Base-by-base conservation (phyloP, 2,113 vertebrate genomes). In the Megaleporinus macrocephalus region DNA sequence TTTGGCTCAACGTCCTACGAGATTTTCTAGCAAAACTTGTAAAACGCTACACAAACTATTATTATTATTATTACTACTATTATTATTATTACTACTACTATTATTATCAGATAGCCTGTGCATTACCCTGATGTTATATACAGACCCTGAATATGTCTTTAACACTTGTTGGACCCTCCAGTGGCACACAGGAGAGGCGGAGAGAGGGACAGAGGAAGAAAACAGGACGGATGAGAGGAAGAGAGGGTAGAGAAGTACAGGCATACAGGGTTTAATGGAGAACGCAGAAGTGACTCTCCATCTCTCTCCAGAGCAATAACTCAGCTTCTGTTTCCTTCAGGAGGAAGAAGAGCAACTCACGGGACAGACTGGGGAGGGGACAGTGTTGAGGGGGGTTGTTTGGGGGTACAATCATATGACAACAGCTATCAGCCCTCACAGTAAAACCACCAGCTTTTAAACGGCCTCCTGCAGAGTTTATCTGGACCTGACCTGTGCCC, bases 201-300 rank as follows among this genome's bases (percentile, higher is more conserved):
- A 20, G 75, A 63, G 57, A 51, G 41, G 41, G 41, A 44, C 41
- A 44, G 14, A 6, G 78, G 44, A 30, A 80, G 53, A 59, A 80
- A 33, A 76, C 36, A 75, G 83, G 53, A 47, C 2, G 26, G 33
- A 12, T 66, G 24, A 83, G 0, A 49, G 18, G 18, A 22, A 29
- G 1, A 72, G 30, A 57, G 49, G 18, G 41, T 5, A 49, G 20
- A 83, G 0, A 49, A 53, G 1, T 57, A 55, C 7, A n/a, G 20
- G 18, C 20, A 73, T 41, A 83, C 63, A 81, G 63, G 47, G 63
- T 78, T 77, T 84, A 79, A 88, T 82, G 76, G 57, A 61, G 76
- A 87, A 84, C 27, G 53, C 85, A 87, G 85, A 84, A 65, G 73
- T 44, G 10, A 24, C 30, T 63, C 18, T 55, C 55, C 6, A 18